Percentiles rank a stretch among this genome's conserved stretches.
phyloP scores from a whole-genome alignment of 35 echinoderm and acorn worm genomes.

The Heliocidaris tuberculata region DNA sequence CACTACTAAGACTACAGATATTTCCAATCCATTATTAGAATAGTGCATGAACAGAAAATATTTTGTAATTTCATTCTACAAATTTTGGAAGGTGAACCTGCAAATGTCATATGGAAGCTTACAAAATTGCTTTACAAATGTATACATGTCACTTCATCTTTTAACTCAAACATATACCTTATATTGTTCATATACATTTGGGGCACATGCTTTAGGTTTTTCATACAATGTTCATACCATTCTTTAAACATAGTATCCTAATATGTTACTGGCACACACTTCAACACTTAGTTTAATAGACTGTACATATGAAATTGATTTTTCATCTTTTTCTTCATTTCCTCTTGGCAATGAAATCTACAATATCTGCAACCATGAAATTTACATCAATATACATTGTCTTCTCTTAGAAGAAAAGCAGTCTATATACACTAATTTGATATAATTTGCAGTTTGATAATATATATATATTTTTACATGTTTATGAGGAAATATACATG shows the following conservation, averaged over 20 bases:
- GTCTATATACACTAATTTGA: not conserved
- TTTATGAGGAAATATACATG: not conserved
- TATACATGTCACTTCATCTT: not conserved
- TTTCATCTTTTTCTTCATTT: not conserved
- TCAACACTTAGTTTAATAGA: constrained; percentile 22
- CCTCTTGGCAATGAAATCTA: constrained; percentile 13
- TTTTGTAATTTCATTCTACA: not conserved
- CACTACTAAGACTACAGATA: not conserved
- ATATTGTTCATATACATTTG: constrained; percentile 19
- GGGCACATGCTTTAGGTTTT: not conserved
- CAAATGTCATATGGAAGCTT: not conserved
- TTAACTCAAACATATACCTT: not conserved
- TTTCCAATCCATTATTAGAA: not conserved
- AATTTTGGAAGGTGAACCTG: not conserved
- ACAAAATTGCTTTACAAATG: not conserved
- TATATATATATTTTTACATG: constrained; percentile 6
- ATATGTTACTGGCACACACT: constrained; percentile 25
- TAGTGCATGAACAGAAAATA: not conserved
- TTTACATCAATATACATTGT: constrained; percentile 38
- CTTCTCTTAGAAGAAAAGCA: constrained; percentile 1
- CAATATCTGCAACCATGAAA: constrained; percentile 22
- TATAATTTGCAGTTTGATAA: constrained; percentile 12
- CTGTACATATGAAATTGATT: constrained; percentile 17
- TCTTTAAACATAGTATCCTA: not conserved
- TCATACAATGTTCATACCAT: not conserved